Evolutionary conservation across 2,888 invertebrate genomes (phyloP).

Genomic region (Aphodius granarius): DNA sequence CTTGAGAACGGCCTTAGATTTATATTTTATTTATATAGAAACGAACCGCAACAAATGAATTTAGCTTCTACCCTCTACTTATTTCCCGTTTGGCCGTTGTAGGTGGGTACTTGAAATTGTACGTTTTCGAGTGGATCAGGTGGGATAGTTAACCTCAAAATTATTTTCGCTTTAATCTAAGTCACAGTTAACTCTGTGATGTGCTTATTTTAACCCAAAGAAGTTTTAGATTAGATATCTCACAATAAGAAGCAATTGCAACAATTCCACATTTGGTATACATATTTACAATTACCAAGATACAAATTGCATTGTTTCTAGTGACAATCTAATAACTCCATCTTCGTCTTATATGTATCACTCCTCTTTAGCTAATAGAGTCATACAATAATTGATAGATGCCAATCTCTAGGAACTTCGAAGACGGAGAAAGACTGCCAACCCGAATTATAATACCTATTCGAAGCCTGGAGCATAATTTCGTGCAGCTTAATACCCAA

Average conservation of each 20-base stretch:
- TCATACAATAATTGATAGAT: neutral
- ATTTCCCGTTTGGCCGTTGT: neutral
- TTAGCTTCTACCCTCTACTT: neutral
- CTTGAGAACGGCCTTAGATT: neutral
- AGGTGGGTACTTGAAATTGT: neutral
- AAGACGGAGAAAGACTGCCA: neutral
- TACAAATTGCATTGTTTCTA: neutral
- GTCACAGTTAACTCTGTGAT: no score
- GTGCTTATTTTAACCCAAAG: no score
- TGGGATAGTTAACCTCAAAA: no score
- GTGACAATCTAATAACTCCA: slow-evolving; percentile 17
- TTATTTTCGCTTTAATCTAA: no score
- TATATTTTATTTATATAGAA: neutral
- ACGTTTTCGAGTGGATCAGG: neutral
- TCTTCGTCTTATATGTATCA: slow-evolving; percentile 16
- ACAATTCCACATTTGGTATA: no score
- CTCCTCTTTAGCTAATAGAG: slow-evolving; percentile 5
- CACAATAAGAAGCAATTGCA: no score
- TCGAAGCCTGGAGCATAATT: neutral
- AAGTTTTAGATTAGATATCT: no score
- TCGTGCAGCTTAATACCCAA: neutral
- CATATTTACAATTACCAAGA: no score
- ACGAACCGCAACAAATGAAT: slow-evolving; percentile 6
- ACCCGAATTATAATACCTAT: neutral
- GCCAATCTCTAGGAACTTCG: neutral